These are phyloP conservation scores for Sturmia bella DNA, from an alignment of 2,888 invertebrate genomes.

Conservation along the genomic window DNA sequence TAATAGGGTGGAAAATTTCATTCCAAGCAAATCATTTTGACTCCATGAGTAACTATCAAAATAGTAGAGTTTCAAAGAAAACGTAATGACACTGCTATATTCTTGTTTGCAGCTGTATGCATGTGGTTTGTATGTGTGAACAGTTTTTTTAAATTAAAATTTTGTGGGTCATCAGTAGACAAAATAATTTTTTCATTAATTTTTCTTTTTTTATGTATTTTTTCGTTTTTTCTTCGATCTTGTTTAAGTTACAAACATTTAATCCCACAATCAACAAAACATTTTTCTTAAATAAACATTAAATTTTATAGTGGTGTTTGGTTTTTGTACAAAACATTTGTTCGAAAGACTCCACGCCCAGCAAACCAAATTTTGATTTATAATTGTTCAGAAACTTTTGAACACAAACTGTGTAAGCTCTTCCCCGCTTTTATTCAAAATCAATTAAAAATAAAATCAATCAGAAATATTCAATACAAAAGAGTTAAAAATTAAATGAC, in stretches of 20 bases:
- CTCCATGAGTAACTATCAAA: too few species aligned
- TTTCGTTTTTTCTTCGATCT: conserved; percentile 16
- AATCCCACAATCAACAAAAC: conserved; percentile 60
- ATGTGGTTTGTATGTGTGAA: conserved; percentile 25
- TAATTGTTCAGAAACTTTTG: conserved; percentile 20
- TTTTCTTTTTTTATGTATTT: too few species aligned
- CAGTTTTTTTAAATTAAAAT: conserved; percentile 8
- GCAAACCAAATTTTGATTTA: conserved; percentile 53
- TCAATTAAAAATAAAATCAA: conserved; percentile 57
- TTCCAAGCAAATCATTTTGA: too few species aligned
- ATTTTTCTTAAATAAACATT: conserved; percentile 39
- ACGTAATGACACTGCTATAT: too few species aligned
- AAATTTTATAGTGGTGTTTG: conserved; percentile 18
- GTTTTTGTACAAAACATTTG: conserved; percentile 12
- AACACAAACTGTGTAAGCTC: conserved; percentile 30
- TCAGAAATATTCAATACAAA: too few species aligned
- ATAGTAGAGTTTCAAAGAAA: too few species aligned
- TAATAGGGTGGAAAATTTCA: too few species aligned
- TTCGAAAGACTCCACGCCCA: conserved; percentile 46
- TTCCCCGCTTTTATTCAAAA: conserved; percentile 44
- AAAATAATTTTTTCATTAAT: too few species aligned
- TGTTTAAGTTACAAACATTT: conserved; percentile 31
- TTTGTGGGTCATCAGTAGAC: conserved; percentile 60
- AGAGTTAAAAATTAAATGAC: too few species aligned
- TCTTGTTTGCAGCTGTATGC: too few species aligned